Evolutionary conservation across 2,888 invertebrate species (phyloP).

Genomic region (Abscondita cerata): DNA sequence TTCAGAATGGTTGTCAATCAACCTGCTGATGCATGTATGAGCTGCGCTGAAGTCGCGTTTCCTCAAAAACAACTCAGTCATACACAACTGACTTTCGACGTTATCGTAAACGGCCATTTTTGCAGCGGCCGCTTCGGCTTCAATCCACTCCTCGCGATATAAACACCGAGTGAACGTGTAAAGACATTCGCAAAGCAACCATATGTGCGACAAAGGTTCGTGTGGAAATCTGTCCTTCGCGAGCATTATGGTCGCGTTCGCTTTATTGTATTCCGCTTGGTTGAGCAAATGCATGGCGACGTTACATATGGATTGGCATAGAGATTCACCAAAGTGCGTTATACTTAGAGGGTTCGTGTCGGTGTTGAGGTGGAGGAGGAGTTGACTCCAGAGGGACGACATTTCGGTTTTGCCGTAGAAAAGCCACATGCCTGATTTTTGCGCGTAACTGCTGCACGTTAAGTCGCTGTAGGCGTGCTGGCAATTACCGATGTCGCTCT

Average conservation of each 20-base stretch:
- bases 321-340: conserved; percentile 62
- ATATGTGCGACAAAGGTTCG: conserved; percentile 66
- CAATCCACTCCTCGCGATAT: conserved; percentile 69
- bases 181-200: conserved; percentile 72
- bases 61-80: conserved; percentile 64
- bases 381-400: conserved; percentile 80
- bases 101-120: conserved; percentile 72
- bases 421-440: conserved; percentile 86
- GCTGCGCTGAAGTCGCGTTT: conserved; percentile 61
- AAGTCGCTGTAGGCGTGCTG: conserved; percentile 84
- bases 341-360: conserved; percentile 59
- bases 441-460: conserved; percentile 79
- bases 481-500: conserved; percentile 86
- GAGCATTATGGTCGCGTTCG: conserved; percentile 66
- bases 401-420: conserved; percentile 88
- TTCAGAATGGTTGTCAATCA: conserved; percentile 64
- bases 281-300: conserved; percentile 65
- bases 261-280: conserved; percentile 65
- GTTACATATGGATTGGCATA: conserved; percentile 74
- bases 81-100: conserved; percentile 69
- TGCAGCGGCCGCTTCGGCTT: conserved; percentile 72
- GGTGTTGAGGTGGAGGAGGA: conserved; percentile 77
- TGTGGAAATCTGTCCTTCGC: conserved; percentile 71
- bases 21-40: conserved; percentile 59
- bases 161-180: conserved; percentile 56